Evolutionary conservation across 2,888 invertebrate species (phyloP), one percentile per base, ranked within the genome.

Genomic region (Coenonympha arcania): DNA sequence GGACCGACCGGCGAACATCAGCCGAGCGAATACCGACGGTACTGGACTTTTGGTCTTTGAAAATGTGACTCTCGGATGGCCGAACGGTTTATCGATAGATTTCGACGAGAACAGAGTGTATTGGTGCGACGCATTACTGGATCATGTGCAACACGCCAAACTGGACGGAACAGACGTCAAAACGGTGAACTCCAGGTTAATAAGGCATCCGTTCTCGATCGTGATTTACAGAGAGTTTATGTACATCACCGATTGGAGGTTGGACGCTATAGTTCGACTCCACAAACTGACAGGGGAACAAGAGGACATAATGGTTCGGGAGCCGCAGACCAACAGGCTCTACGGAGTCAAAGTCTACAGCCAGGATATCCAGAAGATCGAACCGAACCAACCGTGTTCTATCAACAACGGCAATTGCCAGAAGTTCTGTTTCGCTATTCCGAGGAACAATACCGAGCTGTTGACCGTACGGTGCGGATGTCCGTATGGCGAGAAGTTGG

Each of bases 171-270:
- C 91, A 0, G 96, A 98, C 71, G 93, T 98, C 0, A 92, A 91
- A 64, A 98, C 96, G 0, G 93, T 98, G 0, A 93, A 92, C 65
- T 96, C 96, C 0, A 87, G 93, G 42, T 81, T 96, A 6, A 96
- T 95, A 46, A 88, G 93, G 45, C 96, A 95, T 88, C 96, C 96
- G 0, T 96, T 96, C 85, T 96, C 93, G 3, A 94, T 98, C 36
- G 95, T 96, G 0, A 94, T 98, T 52, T 91, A 95, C 72, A 90
- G 91, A 57, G 93, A 96, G 18, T 95, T 93, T 87, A 93, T 99
- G 90, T 99, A 97, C 76, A 96, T 98, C 39, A 97, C 98, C 0
- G 98, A 99, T 75, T 99, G 99, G 96, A 88, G 98, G 40, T 79
- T 98, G 39, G 98, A 98, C 73, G 96, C 98, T 0, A 97, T 99